phyloP scores from a whole-genome alignment of 2,113 vertebrate genomes.

The Pycnonotus jocosus region DNA sequence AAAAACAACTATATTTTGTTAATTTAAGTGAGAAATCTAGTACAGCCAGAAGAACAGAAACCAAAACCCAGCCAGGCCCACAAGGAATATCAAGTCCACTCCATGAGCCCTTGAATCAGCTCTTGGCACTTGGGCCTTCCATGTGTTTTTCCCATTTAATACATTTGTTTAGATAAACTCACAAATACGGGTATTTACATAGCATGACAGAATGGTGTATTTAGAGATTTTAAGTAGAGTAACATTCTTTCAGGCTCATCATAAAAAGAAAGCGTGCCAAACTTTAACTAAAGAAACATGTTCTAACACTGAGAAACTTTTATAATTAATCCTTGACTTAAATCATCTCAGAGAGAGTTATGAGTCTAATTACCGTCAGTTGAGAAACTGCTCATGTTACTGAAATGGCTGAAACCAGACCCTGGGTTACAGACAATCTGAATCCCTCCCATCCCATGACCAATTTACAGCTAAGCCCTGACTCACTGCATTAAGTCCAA shows the following conservation, averaged over 20 bases:
- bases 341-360: slow-evolving; percentile 19
- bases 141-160: neutral
- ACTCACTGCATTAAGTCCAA: neutral
- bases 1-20: neutral
- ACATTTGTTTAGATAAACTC: slow-evolving; percentile 10
- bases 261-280: neutral
- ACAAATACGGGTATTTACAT: neutral
- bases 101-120: neutral
- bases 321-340: slow-evolving; percentile 37
- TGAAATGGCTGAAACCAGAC: slow-evolving; percentile 11
- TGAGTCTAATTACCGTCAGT: slow-evolving; percentile 9
- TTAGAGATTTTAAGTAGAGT: neutral
- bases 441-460: slow-evolving; percentile 20
- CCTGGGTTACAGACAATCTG: neutral
- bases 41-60: neutral
- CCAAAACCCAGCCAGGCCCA: neutral
- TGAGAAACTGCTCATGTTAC: slow-evolving; percentile 17
- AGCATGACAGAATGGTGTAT: neutral
- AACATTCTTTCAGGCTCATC: neutral
- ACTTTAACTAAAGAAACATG: slow-evolving; percentile 18
- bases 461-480: slow-evolving; percentile 7
- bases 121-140: neutral
- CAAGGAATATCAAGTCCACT: neutral
- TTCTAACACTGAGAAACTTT: neutral
- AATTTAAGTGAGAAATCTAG: neutral